A percentile compares a stretch with the other conserved stretches of the same genome.
Evolutionary conservation across 2,888 invertebrate species (phyloP).

Genomic region (Zelleria hepariella): DNA sequence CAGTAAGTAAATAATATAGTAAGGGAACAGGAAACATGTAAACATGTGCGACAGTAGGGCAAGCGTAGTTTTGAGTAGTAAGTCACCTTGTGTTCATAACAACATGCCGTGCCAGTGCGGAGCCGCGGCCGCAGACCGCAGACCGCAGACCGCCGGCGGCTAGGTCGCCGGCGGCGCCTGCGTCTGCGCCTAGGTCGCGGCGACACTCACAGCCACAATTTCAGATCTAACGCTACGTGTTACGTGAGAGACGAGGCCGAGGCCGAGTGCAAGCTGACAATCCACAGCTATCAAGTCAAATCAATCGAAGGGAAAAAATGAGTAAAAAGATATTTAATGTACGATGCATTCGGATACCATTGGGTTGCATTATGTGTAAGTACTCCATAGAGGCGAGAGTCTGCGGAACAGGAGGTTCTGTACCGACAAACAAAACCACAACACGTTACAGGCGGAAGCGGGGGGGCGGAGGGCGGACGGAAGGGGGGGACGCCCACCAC

Average conservation of each 20-base stretch:
- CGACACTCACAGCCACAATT: constrained; percentile 66
- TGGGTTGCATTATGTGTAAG: constrained; percentile 68
- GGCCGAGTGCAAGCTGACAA: constrained; percentile 33
- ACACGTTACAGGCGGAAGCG: constrained; percentile 56
- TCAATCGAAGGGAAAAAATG: constrained; percentile 24
- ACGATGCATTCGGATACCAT: constrained; percentile 64
- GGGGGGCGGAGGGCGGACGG: background rate
- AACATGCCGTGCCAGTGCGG: constrained; percentile 31
- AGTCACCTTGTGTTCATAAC: constrained; percentile 73
- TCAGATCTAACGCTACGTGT: constrained; percentile 44
- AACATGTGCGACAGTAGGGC: constrained; percentile 46
- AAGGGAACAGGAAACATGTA: constrained; percentile 25
- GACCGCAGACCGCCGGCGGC: background rate
- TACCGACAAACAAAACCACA: constrained; percentile 66
- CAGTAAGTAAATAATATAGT: constrained; percentile 26
- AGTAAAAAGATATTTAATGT: constrained; percentile 29
- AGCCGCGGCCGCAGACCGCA: background rate
- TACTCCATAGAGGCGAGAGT: constrained; percentile 68
- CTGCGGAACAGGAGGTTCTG: constrained; percentile 69
- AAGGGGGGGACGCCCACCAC: background rate
- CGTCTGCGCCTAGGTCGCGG: too few species aligned
- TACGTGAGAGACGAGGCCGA: constrained; percentile 21
- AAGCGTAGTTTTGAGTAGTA: constrained; percentile 80
- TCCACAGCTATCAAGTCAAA: constrained; percentile 12
- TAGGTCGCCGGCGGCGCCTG: background rate